Percentiles rank a stretch among this genome's conserved stretches.
Evolutionary conservation across 53 echinoderm and acorn worm species (phyloP).

Genomic region (Holothuria leucospilota): DNA sequence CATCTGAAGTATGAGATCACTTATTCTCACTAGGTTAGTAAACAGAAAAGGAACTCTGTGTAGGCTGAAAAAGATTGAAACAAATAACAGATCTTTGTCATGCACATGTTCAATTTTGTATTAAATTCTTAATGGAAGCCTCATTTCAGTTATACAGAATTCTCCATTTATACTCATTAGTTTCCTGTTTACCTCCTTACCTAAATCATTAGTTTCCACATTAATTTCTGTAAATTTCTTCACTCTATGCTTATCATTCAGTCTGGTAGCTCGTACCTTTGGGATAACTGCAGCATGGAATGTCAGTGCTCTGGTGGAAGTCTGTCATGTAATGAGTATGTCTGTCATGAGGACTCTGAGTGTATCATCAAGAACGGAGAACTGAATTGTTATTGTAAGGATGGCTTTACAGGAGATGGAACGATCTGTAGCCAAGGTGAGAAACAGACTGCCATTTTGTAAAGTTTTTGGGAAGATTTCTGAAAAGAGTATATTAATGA

Average conservation of each 20-base stretch:
- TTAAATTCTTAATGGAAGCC: no score
- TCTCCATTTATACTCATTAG: neutral
- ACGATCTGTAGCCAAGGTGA: slow-evolving; percentile 10
- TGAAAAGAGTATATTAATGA: no score
- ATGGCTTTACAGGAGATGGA: slow-evolving; percentile 76
- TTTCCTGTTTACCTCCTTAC: neutral
- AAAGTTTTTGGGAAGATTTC: no score
- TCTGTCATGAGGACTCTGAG: slow-evolving; percentile 64
- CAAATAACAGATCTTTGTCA: no score
- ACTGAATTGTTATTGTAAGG: slow-evolving; percentile 77
- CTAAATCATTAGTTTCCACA: neutral
- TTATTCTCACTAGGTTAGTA: no score
- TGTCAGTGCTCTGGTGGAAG: slow-evolving; percentile 61
- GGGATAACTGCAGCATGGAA: slow-evolving; percentile 38
- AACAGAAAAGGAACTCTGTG: no score
- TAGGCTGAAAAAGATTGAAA: no score
- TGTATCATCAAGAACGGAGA: slow-evolving; percentile 72
- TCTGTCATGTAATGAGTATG: slow-evolving; percentile 31
- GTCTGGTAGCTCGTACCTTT: slow-evolving; percentile 51
- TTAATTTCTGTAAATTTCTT: neutral
- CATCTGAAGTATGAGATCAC: no score
- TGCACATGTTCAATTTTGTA: no score
- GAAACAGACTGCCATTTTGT: neutral
- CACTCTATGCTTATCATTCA: slow-evolving; percentile 6
- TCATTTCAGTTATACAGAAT: neutral